phyloP scores from a whole-genome alignment of 2,797 vertebrate genomes.

The Poliocrania exsul region DNA sequence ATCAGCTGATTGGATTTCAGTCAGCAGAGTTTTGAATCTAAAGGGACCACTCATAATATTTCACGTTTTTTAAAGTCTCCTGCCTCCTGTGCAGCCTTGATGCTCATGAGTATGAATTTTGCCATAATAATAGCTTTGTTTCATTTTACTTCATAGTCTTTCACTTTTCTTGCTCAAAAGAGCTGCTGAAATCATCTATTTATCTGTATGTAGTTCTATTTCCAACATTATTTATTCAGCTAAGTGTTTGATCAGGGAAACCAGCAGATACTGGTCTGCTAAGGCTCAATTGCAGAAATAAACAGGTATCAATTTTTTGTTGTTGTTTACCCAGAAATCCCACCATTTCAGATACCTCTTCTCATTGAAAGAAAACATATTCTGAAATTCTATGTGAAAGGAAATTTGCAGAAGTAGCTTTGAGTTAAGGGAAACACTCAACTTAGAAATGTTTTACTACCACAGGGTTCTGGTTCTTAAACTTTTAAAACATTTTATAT shows the following conservation, averaged over 20 bases:
- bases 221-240: neutral
- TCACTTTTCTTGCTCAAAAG: neutral
- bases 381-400: neutral
- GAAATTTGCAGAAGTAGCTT: neutral
- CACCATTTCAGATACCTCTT: neutral
- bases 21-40: neutral
- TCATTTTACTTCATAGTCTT: neutral
- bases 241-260: neutral
- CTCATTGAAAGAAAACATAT: neutral
- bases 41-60: neutral
- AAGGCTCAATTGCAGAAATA: neutral
- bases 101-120: neutral
- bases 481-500: neutral
- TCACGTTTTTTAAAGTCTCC: neutral
- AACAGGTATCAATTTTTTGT: neutral
- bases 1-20: neutral
- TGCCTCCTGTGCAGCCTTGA: neutral
- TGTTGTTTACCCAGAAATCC: neutral
- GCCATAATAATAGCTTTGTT: neutral
- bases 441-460: neutral
- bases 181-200: neutral
- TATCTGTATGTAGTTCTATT: neutral
- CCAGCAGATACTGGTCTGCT: neutral
- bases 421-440: neutral
- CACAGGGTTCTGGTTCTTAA: neutral